phyloP scores from a whole-genome alignment of 2,888 invertebrate genomes.

The Tridacna gigas region DNA sequence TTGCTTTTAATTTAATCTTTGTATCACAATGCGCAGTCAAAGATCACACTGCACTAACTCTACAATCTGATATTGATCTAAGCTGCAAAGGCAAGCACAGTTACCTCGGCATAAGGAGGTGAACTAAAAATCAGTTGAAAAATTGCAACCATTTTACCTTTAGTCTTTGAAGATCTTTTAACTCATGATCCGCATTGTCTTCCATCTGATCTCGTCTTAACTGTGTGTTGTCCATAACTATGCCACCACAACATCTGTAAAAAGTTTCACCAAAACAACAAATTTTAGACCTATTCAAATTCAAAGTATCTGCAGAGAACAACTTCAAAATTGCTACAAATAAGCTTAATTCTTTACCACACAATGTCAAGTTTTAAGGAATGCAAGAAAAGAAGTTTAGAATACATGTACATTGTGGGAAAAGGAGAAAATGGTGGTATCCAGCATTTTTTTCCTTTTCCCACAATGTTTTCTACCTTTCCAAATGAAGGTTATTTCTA shows the following conservation, averaged over 20 bases:
- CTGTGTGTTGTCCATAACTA: conserved; percentile 82
- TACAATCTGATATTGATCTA: too few relatives aligned
- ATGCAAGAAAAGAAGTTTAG: not conserved
- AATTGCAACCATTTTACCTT: not conserved
- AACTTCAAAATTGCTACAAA: not conserved
- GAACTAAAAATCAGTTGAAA: too few relatives aligned
- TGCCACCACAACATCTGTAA: conserved; percentile 81
- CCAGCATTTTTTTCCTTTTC: not conserved
- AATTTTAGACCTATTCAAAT: not conserved
- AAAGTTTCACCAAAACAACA: not conserved
- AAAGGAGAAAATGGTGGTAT: not conserved
- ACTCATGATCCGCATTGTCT: conserved; percentile 83
- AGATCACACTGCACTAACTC: too few relatives aligned
- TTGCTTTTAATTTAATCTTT: too few relatives aligned
- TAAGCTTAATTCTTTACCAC: not conserved
- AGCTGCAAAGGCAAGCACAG: too few relatives aligned
- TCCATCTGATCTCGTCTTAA: conserved; percentile 77
- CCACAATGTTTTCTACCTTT: not conserved
- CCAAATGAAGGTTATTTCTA: too few relatives aligned
- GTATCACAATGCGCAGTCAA: too few relatives aligned
- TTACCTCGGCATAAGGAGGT: too few relatives aligned
- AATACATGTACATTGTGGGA: not conserved
- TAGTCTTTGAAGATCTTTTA: conserved; percentile 78
- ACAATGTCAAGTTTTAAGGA: not conserved
- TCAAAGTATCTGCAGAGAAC: not conserved